Percentiles rank a stretch among this genome's conserved stretches.
phyloP scores from a whole-genome alignment of 2,797 vertebrate species.

The Tragelaphus oryx region DNA sequence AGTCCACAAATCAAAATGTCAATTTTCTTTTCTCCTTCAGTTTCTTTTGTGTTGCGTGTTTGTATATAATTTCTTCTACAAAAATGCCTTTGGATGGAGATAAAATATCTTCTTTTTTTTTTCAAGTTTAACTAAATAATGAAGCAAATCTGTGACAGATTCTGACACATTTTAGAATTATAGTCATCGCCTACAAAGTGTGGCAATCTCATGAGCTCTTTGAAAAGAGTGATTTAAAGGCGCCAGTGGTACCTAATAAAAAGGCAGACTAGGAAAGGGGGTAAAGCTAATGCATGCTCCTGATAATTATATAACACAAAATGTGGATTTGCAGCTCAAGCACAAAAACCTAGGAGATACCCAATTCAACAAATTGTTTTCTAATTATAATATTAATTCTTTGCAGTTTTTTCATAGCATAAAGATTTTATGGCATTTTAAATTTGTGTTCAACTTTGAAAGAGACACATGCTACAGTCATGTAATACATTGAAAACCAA shows the following conservation, averaged over 20 bases:
- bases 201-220: background rate
- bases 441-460: background rate
- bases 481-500: background rate
- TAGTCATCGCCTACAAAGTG: conserved; percentile 48
- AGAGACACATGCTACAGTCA: background rate
- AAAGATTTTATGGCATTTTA: background rate
- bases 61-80: conserved; percentile 71
- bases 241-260: background rate
- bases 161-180: conserved; percentile 62
- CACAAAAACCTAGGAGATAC: background rate
- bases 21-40: conserved; percentile 70
- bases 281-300: background rate
- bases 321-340: background rate
- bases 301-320: conserved; percentile 15
- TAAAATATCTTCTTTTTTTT: conserved; percentile 27
- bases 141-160: conserved; percentile 66
- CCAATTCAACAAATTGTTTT: background rate
- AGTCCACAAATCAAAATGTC: conserved; percentile 70
- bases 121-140: conserved; percentile 64
- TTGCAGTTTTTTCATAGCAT: background rate
- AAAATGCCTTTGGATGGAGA: conserved; percentile 59
- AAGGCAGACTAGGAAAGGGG: background rate
- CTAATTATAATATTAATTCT: background rate
- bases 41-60: conserved; percentile 61
- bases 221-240: conserved; percentile 40